Evolutionary conservation across 2,113 vertebrate genomes (phyloP).

Genomic region (Marmota flaviventris): DNA sequence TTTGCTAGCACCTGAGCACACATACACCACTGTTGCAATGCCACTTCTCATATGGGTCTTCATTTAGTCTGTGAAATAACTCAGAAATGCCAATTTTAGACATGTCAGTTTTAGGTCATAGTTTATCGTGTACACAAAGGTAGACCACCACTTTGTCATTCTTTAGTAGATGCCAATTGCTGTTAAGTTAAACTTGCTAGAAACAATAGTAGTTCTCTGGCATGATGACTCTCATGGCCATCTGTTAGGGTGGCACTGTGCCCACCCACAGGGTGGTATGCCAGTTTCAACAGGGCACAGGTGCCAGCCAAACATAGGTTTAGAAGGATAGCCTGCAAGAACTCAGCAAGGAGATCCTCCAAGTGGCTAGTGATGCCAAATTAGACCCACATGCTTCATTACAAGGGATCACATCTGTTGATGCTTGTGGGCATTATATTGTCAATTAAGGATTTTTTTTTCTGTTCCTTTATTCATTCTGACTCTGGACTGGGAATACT

Average conservation of each 20-base stretch:
- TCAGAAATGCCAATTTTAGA: neutral
- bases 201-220: slow-evolving; percentile 84
- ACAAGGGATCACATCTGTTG: slow-evolving; percentile 90
- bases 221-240: slow-evolving; percentile 85
- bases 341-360: slow-evolving; percentile 85
- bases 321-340: slow-evolving; percentile 87
- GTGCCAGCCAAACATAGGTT: slow-evolving; percentile 90
- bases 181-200: slow-evolving; percentile 84
- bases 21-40: neutral
- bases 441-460: slow-evolving; percentile 87
- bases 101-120: neutral
- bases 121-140: slow-evolving; percentile 59
- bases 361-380: slow-evolving; percentile 88
- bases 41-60: neutral
- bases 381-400: slow-evolving; percentile 91
- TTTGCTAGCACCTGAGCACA: neutral
- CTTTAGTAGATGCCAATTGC: slow-evolving; percentile 76
- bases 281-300: slow-evolving; percentile 90
- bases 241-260: slow-evolving; percentile 88
- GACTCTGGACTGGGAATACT: slow-evolving; percentile 80
- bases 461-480: slow-evolving; percentile 85
- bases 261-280: slow-evolving; percentile 86
- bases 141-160: slow-evolving; percentile 73
- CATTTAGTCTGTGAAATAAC: neutral
- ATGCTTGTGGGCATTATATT: slow-evolving; percentile 88